Evolutionary conservation across 2,113 vertebrate species (phyloP), one percentile per base, ranked within the genome.

Genomic region (Lepisosteus osseus): DNA sequence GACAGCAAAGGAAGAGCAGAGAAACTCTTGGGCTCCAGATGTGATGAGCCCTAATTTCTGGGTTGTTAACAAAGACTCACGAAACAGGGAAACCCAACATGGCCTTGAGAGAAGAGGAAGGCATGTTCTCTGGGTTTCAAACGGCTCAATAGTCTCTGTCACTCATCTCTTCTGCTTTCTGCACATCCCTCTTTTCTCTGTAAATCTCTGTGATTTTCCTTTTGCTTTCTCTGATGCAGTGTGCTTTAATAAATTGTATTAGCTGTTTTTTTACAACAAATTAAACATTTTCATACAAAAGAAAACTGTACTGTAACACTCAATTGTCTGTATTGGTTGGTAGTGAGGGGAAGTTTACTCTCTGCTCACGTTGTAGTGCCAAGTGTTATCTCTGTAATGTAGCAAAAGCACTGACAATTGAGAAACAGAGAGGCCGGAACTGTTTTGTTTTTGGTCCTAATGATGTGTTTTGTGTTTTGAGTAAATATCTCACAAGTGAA

Each of bases 211-310:
- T 45, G 11, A 11, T 15, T 40, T 61, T 43, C 61, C 8, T 67
- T 42, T 29, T 13, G 7, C 9, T 67, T 54, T 41, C 65, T 67
- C 65, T 42, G 54, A 66, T 59, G 56, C 56, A 68, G 65, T 67
- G 56, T 73, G 54, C 41, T 68, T 68, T 68, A 15, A 72, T 65
- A 68, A 61, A 55, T 62, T 68, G 56, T 72, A 14, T 67, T 41
- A 73, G 7, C 65, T 68, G 62, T 57, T 66, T 57, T 47, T 73
- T 67, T 68, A 68, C 56, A 59, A 59, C 4, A 6, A 72, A 72
- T 66, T 54, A 56, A 72, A 7, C n/a, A 13, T 67, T 72, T 70
- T 66, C 14, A 14, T 68, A 68, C 12, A 14, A 17, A 29, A 29
- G 1, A 29, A 29, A 29, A 29, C 29, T 29, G 29, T 0, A 29